phyloP scores from a whole-genome alignment of 2,797 vertebrate species.

The Valencia hispanica region DNA sequence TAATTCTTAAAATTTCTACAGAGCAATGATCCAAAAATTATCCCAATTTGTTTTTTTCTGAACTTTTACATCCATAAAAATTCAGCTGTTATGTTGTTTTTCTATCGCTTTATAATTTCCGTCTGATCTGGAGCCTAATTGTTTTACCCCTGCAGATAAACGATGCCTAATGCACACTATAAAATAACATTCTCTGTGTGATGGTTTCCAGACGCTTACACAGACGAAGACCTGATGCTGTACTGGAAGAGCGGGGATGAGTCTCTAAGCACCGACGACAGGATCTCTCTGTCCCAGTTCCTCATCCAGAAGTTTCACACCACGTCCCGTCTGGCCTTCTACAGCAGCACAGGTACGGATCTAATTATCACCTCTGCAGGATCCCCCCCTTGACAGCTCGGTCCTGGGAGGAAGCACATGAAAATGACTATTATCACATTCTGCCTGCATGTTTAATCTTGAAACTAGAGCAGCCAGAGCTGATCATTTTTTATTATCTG shows the following conservation, averaged over 20 bases:
- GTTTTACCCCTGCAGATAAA: neutral
- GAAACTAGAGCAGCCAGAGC: slow-evolving; percentile 4
- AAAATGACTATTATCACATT: slow-evolving; percentile 9
- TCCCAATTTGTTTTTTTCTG: too few relatives aligned
- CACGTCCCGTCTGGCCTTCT: slow-evolving; percentile 95
- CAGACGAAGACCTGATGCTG: slow-evolving; percentile 97
- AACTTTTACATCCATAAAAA: too few relatives aligned
- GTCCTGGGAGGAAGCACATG: neutral
- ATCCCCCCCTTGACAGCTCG: neutral
- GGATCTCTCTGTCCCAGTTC: slow-evolving; percentile 95
- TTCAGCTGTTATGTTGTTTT: too few relatives aligned
- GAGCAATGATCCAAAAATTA: too few relatives aligned
- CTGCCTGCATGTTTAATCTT: neutral
- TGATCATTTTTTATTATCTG: neutral
- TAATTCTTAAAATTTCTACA: too few relatives aligned
- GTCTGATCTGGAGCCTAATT: neutral
- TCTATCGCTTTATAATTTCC: neutral
- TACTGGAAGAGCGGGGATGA: slow-evolving; percentile 97
- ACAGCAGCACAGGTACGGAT: slow-evolving; percentile 93
- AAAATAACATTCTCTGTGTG: neutral
- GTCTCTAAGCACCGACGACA: slow-evolving; percentile 94
- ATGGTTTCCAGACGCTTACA: slow-evolving; percentile 89
- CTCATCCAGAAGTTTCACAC: slow-evolving; percentile 98
- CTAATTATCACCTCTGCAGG: slow-evolving; percentile 9
- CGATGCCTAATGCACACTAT: too few relatives aligned